Conservation (phyloP, 2,888 invertebrate genomes). For the Caenorhabditis sp. region DNA sequence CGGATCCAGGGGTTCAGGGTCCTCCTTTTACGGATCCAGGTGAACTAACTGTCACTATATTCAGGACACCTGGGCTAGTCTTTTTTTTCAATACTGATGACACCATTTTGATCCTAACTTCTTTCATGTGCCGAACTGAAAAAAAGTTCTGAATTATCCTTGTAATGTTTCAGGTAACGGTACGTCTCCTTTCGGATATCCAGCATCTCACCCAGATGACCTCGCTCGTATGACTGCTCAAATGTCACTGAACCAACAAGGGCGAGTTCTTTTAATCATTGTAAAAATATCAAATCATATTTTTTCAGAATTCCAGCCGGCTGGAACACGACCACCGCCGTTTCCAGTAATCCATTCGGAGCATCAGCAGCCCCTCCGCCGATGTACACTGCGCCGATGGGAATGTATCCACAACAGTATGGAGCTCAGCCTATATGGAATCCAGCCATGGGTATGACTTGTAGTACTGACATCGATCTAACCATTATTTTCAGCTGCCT, state of each 20-base stretch:
- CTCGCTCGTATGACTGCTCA: constrained; percentile 64
- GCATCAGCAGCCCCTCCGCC: constrained; percentile 43
- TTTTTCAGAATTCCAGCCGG: constrained; percentile 15
- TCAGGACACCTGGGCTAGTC: background rate
- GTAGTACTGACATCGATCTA: too few species aligned
- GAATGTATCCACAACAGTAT: constrained; percentile 54
- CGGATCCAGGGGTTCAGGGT: constrained; percentile 49
- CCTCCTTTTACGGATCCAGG: constrained; percentile 53
- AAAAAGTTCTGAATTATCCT: background rate
- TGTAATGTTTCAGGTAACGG: constrained; percentile 26
- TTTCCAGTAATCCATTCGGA: constrained; percentile 65
- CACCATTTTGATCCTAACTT: too few species aligned
- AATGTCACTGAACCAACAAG: constrained; percentile 59
- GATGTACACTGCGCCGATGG: constrained; percentile 64
- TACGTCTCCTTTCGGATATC: constrained; percentile 44
- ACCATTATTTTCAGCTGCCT: constrained; percentile 23
- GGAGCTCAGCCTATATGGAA: constrained; percentile 60
- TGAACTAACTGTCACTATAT: constrained; percentile 6
- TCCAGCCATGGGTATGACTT: constrained; percentile 50
- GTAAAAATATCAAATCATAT: background rate
- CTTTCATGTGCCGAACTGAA: background rate
- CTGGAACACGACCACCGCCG: constrained; percentile 55
- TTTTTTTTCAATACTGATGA: too few species aligned
- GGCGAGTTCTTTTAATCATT: background rate
- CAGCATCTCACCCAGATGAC: constrained; percentile 52